A percentile compares a stretch with the other conserved stretches of the same genome.
Conservation (phyloP, 2,113 vertebrate species). For the Chlorodrepanis virens region DNA sequence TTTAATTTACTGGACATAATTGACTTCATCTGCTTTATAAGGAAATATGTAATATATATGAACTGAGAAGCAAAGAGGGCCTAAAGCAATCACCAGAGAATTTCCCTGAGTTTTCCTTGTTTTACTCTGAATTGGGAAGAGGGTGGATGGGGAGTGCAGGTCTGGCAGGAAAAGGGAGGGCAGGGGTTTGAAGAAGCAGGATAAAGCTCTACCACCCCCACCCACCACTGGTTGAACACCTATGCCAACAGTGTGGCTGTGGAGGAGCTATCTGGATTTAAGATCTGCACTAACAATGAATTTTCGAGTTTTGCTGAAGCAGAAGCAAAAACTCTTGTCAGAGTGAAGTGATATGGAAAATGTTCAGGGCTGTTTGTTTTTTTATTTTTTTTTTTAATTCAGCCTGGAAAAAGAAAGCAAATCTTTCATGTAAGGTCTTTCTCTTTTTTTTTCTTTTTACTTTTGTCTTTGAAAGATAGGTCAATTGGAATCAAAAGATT, state of each 20-base stretch:
- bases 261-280: not conserved
- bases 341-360: slow-evolving; percentile 30
- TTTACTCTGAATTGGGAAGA: not conserved
- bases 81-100: not conserved
- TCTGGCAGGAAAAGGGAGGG: not conserved
- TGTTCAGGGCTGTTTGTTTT: not conserved
- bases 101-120: not conserved
- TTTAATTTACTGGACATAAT: not conserved
- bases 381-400: not conserved
- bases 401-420: not conserved
- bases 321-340: slow-evolving; percentile 1
- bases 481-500: not conserved
- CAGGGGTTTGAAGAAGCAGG: not conserved
- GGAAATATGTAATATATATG: not conserved
- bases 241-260: not conserved
- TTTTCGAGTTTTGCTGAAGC: slow-evolving; percentile 26
- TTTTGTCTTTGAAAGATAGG: not conserved
- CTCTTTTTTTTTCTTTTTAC: not conserved
- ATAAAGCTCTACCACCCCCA: not conserved
- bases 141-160: not conserved
- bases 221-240: not conserved
- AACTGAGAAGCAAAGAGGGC: not conserved
- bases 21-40: not conserved
- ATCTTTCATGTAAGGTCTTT: not conserved
- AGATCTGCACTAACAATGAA: slow-evolving; percentile 22